Evolutionary conservation across 2,113 vertebrate species (phyloP).

Genomic region (Chauna torquata): DNA sequence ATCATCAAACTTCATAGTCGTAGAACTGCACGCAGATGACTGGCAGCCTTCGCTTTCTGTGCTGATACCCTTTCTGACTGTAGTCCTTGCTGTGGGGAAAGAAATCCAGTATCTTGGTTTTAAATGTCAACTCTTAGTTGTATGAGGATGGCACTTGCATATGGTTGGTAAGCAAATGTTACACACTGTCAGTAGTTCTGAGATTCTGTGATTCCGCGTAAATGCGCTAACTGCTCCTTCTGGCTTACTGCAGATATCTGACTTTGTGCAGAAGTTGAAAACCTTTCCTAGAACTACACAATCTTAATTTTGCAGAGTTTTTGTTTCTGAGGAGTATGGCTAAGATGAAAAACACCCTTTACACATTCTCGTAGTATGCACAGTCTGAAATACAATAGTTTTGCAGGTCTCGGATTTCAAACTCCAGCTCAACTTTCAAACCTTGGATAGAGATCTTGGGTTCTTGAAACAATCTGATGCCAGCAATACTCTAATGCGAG

Average conservation of each 20-base stretch:
- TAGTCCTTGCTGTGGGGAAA: background rate
- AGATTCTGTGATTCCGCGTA: background rate
- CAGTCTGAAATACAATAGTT: background rate
- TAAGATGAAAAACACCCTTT: background rate
- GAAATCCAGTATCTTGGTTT: background rate
- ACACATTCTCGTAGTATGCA: background rate
- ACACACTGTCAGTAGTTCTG: background rate
- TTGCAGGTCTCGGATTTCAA: constrained; percentile 6
- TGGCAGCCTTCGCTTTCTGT: background rate
- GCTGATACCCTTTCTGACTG: background rate
- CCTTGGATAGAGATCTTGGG: background rate
- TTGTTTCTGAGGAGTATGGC: background rate
- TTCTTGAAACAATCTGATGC: background rate
- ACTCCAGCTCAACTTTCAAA: background rate
- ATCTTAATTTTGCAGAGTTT: background rate
- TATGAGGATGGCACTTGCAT: background rate
- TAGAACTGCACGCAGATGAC: background rate
- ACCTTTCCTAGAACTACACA: background rate
- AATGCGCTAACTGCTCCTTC: background rate
- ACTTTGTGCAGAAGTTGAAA: background rate
- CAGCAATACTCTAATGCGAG: background rate
- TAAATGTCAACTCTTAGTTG: background rate
- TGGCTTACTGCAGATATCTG: background rate
- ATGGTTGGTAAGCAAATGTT: constrained; percentile 2
- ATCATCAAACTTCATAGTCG: background rate